Evolutionary conservation across 2,888 invertebrate genomes (phyloP).

Genomic region (Tenodera sinensis): DNA sequence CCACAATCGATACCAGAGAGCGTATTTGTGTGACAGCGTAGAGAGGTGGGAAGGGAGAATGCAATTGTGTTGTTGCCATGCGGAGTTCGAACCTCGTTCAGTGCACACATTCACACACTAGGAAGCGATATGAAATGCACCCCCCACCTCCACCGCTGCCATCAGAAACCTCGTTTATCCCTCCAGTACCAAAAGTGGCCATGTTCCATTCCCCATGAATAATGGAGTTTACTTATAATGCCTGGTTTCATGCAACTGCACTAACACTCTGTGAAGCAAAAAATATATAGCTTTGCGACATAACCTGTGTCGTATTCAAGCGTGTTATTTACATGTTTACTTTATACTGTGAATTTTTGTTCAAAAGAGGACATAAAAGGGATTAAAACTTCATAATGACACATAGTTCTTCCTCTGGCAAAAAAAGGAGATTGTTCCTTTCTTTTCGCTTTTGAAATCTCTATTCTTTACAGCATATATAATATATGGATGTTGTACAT

Average conservation of each 20-base stretch:
- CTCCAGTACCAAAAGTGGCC: slow-evolving; percentile 4
- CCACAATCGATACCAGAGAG: background rate
- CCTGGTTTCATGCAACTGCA: background rate
- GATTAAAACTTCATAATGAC: too few species aligned
- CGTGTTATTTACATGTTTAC: too few species aligned
- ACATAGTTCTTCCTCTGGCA: too few species aligned
- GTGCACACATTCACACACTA: background rate
- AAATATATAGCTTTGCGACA: background rate
- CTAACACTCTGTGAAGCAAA: background rate
- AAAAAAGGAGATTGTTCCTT: too few species aligned
- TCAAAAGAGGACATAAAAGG: too few species aligned
- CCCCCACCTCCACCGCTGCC: background rate
- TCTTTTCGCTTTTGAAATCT: too few species aligned
- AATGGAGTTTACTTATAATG: background rate
- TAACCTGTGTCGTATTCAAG: too few species aligned
- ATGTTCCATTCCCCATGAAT: background rate
- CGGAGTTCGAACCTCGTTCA: slow-evolving; percentile 12
- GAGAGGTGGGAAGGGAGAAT: background rate
- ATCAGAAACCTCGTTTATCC: background rate
- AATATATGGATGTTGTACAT: too few species aligned
- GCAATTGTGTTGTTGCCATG: slow-evolving; percentile 13
- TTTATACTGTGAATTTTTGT: too few species aligned
- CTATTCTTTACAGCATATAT: too few species aligned
- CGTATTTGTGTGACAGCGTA: background rate
- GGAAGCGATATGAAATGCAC: background rate